Base-by-base conservation (phyloP, 2,797 vertebrate species). In the Columba guinea region DNA sequence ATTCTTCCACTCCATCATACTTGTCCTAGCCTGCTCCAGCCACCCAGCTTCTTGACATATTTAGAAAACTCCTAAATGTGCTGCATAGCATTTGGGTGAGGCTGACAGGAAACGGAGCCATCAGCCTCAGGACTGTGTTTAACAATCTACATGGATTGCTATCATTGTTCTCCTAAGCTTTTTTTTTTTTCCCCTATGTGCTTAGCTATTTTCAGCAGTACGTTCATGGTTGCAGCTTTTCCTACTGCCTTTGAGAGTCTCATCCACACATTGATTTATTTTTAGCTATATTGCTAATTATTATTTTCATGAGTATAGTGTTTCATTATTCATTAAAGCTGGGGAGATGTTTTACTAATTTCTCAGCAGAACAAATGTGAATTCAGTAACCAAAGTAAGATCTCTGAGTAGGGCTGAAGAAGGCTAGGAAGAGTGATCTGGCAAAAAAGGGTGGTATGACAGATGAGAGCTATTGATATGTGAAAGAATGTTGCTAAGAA, bases 271-370 rank as follows among this genome's bases (percentile, higher is more conserved):
- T 23, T 63, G 93, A 49, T 94, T 96, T 95, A 91, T 94, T 97
- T 96, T 97, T 95, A 92, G 93, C 94, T 97, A 76, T 67, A 86
- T 79, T 87, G 88, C 94, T 97, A 96, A 97, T 97, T 97, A 96
- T 77, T 94, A 81, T 81, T 96, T 79, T 94, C 84, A 82, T 76
- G 62, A 79, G 60, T 58, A 7, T 49, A 63, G 53, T 77, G 32
- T 87, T 94, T 96, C 82, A 64, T 81, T 95, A 92, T 91, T 95
- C 94, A 82, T 90, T 97, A 81, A 67, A 92, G 49, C 76, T 84
- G 86, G 59, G 85, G 64, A 95, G 73, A 83, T 58, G 48, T 94
- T 85, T 95, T 84, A 87, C 71, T 89, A 5, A 75, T 87, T 95
- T 92, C 84, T 95, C 75, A 71, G 68, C 48, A 89, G 81, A 87